phyloP scores from a whole-genome alignment of 2,888 invertebrate genomes.

The Eupithecia vulgata region DNA sequence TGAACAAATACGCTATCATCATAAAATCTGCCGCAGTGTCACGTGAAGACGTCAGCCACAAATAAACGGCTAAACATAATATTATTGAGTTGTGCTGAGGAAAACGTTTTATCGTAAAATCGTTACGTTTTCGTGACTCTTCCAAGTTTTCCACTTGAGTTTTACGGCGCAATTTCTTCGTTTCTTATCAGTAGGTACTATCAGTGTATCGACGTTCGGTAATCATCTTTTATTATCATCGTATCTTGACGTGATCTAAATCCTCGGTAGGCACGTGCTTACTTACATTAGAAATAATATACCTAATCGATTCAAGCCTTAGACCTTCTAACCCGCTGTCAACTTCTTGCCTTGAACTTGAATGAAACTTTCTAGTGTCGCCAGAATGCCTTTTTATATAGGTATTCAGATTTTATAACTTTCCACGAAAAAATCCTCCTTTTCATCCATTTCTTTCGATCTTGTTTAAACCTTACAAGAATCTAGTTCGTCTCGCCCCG shows the following conservation, averaged over 20 bases:
- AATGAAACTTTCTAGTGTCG: neutral
- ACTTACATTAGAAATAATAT: neutral
- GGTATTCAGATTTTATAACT: too few relatives aligned
- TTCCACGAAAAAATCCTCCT: neutral
- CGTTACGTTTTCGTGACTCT: neutral
- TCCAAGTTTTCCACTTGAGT: slow-evolving; percentile 2
- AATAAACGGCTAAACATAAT: neutral
- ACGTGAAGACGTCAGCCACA: neutral
- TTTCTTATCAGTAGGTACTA: neutral
- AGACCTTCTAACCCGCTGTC: too few relatives aligned
- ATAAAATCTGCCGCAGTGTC: neutral
- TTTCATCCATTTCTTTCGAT: neutral
- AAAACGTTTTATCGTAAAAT: neutral
- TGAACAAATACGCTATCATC: neutral
- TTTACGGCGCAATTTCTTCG: slow-evolving; percentile 1
- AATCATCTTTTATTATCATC: neutral
- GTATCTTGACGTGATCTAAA: neutral
- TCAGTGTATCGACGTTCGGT: slow-evolving; percentile 1
- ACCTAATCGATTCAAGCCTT: neutral
- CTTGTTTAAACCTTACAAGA: too few relatives aligned
- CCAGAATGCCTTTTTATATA: too few relatives aligned
- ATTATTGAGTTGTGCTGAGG: neutral
- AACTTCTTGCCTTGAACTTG: neutral
- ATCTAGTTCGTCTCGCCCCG: too few relatives aligned
- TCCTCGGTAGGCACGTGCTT: neutral